Percentiles rank a stretch among this genome's conserved stretches.
Evolutionary conservation across 1,140 invertebrate species (phyloP).

Genomic region (Harlomillsia oculata): DNA sequence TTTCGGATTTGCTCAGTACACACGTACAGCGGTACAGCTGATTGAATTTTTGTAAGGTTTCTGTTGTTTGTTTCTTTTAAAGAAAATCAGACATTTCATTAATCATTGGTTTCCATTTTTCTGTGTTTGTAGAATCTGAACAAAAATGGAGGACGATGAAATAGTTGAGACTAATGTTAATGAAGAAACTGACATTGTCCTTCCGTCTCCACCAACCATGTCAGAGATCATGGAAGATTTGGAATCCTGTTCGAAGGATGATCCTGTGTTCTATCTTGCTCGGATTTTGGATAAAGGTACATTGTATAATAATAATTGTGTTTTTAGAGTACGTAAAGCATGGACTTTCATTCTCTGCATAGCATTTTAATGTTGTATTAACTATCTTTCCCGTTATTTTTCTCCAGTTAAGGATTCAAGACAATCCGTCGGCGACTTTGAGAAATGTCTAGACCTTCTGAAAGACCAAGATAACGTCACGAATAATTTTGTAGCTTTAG

Average conservation of each 20-base stretch:
- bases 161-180: too few relatives aligned
- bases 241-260: constrained; percentile 15
- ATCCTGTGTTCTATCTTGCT: constrained; percentile 17
- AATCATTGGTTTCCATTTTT: too few relatives aligned
- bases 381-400: background rate
- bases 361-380: background rate
- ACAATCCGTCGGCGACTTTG: background rate
- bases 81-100: too few relatives aligned
- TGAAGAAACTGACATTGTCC: background rate
- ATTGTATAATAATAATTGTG: too few relatives aligned
- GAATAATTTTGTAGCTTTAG: too few relatives aligned
- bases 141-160: too few relatives aligned
- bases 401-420: background rate
- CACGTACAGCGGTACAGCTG: background rate
- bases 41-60: too few relatives aligned
- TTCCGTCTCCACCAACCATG: constrained; percentile 5
- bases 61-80: too few relatives aligned
- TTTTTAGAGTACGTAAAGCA: too few relatives aligned
- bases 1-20: too few relatives aligned
- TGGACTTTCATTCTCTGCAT: background rate
- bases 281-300: background rate
- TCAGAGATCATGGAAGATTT: constrained; percentile 30
- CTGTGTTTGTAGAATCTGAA: too few relatives aligned
- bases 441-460: background rate
- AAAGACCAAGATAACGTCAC: background rate